Conservation (phyloP, 1,140 invertebrate genomes). For the Trichonephila clavata region DNA sequence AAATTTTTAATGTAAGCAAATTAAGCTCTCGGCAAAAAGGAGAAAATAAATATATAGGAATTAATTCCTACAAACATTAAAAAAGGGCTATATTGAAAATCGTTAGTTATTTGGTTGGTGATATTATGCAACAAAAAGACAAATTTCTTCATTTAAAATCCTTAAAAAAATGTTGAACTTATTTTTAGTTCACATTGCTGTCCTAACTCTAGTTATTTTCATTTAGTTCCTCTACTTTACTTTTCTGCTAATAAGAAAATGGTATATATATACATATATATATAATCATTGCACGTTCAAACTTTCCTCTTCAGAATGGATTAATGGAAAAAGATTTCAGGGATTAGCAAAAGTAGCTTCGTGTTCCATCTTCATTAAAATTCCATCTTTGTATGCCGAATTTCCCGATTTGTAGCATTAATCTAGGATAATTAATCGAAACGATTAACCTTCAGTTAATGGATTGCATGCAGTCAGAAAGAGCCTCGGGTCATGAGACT, state of each 20-base stretch:
- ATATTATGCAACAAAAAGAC: no score
- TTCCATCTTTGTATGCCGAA: neutral
- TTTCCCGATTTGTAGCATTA: conserved; percentile 18
- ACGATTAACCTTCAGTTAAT: conserved; percentile 17
- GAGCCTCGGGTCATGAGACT: neutral
- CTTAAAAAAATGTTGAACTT: neutral
- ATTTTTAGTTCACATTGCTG: neutral
- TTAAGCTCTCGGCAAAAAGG: no score
- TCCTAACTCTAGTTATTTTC: neutral
- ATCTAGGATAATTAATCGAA: conserved; percentile 46
- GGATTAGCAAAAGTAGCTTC: neutral
- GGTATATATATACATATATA: no score
- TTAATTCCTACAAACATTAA: no score
- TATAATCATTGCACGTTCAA: neutral
- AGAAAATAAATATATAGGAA: no score
- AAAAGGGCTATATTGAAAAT: no score
- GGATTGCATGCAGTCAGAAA: neutral
- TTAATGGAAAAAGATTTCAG: conserved; percentile 8
- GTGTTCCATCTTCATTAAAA: conserved; percentile 53
- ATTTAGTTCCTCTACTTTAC: neutral
- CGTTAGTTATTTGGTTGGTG: no score
- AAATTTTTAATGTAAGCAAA: no score
- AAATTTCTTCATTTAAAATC: no score
- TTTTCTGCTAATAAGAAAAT: neutral
- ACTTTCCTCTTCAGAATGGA: neutral